Base-by-base conservation (phyloP, 2,113 vertebrate species). In the Asarcornis scutulata region DNA sequence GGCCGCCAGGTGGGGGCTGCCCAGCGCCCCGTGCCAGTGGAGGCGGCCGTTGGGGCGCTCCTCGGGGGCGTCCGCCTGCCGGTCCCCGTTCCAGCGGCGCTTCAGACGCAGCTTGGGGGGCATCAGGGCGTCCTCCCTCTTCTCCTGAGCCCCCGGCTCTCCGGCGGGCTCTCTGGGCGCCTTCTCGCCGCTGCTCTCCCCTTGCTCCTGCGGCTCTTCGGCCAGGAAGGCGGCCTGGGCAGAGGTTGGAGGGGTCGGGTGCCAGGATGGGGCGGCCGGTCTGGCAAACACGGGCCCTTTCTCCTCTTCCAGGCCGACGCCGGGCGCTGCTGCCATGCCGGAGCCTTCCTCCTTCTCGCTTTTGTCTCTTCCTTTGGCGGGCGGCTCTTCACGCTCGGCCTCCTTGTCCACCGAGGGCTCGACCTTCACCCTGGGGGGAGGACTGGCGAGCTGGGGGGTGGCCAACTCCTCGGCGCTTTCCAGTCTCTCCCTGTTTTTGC, bases 41-140 rank as follows among this genome's bases (percentile, higher is more conserved):
- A 95, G 48, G 14, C 88, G 83, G 18, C 97, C 75, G 3, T 94
- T 96, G 11, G 62, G 96, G 1, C 74, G 88, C 4, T 97, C 96
- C 88, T 97, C 97, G 4, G 87, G 44, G 8, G 11, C 46, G 1
- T 96, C 98, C 0, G 18, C 77, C 7, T 88, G 93, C 4, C 97
- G 94, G 77, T 97, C 98, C 0, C 97, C 98, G 2, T 98, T 97
- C 98, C 98, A 98, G 22, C 98, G 97, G 3, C 98, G 97, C 34
- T 98, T 98, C 34, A 98, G 93, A 9, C 98, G 96, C 46, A 98
- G 97, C 76, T 98, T 98, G 1, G 98, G 98, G 0, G 98, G 98
- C 97, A 98, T 98, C 78, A 97, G 69, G 13, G 98, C 98, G 2
- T 98, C 98, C 44, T 98, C 98, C 21, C 96, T 93, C 75, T 93